phyloP scores from a whole-genome alignment of 92 coral and sea anemone genomes.

The Zoanthus sansibaricus region DNA sequence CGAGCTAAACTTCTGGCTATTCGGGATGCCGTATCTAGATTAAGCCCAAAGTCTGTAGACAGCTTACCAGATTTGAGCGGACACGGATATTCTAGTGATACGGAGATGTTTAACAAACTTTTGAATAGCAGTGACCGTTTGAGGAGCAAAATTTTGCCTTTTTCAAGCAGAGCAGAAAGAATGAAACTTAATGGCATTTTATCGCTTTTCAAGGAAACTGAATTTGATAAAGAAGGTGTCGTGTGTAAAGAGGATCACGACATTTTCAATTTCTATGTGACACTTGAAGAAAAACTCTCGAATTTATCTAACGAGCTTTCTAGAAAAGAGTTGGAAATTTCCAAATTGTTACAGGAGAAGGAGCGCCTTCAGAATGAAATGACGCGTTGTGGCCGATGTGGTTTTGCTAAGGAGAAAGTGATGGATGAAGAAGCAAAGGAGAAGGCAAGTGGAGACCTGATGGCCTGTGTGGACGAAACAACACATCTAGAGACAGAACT shows the following conservation, averaged over 20 bases:
- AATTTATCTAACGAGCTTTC: constrained; percentile 82
- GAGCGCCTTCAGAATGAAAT: constrained; percentile 72
- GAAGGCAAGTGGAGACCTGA: constrained; percentile 71
- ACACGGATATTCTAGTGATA: constrained; percentile 28
- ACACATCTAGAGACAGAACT: constrained; percentile 84
- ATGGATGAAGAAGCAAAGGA: constrained; percentile 71
- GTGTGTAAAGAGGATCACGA: constrained; percentile 59
- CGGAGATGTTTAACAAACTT: constrained; percentile 41
- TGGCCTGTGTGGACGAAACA: constrained; percentile 87
- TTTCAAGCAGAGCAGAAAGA: constrained; percentile 44
- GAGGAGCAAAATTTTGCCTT: constrained; percentile 35
- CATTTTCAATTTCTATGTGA: constrained; percentile 66
- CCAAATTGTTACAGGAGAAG: constrained; percentile 72
- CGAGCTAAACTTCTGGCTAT: constrained; percentile 76
- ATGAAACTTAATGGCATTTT: constrained; percentile 43
- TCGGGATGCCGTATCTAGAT: constrained; percentile 70
- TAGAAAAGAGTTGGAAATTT: constrained; percentile 70
- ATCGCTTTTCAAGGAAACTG: constrained; percentile 57
- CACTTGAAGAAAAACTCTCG: constrained; percentile 75
- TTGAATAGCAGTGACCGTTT: constrained; percentile 41
- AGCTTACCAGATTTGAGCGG: constrained; percentile 39
- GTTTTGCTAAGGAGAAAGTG: constrained; percentile 65
- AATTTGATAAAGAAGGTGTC: constrained; percentile 43
- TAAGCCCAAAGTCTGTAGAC: constrained; percentile 30
- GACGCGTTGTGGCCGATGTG: constrained; percentile 75